phyloP scores from a whole-genome alignment of 2,113 vertebrate species.

The Spermophilus dauricus region DNA sequence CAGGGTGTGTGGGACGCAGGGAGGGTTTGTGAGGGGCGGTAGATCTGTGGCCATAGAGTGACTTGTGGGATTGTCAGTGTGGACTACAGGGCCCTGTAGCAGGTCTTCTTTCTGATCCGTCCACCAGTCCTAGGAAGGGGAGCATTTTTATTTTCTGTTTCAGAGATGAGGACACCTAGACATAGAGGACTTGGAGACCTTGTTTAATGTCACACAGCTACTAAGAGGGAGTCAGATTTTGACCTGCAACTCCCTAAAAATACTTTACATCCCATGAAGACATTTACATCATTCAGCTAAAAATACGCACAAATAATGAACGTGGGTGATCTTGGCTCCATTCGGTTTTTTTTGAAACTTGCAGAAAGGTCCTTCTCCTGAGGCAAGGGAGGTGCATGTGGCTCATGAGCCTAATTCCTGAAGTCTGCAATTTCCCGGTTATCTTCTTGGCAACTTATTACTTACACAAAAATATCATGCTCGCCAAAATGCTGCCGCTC shows the following conservation, averaged over 20 bases:
- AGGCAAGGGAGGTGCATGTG: neutral
- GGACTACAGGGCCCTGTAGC: too few species aligned
- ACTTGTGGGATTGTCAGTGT: too few species aligned
- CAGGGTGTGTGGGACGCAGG: accelerated
- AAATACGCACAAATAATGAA: constrained; percentile 7
- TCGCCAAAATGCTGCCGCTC: constrained; percentile 4
- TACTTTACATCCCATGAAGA: neutral
- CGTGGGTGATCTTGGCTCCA: neutral
- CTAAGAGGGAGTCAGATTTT: neutral
- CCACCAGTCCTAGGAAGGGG: neutral
- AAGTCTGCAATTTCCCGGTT: constrained; percentile 55
- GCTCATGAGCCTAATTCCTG: neutral
- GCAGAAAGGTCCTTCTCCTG: constrained; percentile 34
- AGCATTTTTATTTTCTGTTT: neutral
- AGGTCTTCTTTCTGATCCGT: neutral
- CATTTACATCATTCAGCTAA: neutral
- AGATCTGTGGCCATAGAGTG: neutral
- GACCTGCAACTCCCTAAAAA: neutral
- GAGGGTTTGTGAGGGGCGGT: neutral
- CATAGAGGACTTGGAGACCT: neutral
- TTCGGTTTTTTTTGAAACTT: constrained; percentile 63
- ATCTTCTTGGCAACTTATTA: constrained; percentile 49
- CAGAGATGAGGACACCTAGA: neutral
- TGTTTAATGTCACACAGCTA: neutral
- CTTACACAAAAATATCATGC: constrained; percentile 55